These are phyloP conservation scores for Cetoscarus ocellatus DNA, from an alignment of 2,797 vertebrate species.

Conservation along the genomic window DNA sequence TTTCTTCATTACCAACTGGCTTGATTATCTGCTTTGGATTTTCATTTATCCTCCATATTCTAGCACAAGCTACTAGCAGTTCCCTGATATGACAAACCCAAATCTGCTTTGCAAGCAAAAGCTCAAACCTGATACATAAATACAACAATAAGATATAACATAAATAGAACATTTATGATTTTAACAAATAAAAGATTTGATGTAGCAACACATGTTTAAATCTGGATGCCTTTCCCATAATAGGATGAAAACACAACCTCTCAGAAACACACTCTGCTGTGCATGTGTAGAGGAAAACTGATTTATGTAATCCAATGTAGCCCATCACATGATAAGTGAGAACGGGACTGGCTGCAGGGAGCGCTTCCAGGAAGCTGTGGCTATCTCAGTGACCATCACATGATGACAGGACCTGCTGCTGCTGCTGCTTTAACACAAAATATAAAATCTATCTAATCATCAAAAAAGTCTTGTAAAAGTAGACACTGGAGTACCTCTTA, in stretches of 20 bases:
- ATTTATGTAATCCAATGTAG: slow-evolving; percentile 76
- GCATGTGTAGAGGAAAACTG: slow-evolving; percentile 53
- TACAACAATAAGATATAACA: slow-evolving; percentile 1
- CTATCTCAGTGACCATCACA: slow-evolving; percentile 75
- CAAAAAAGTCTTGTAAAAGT: slow-evolving; percentile 28
- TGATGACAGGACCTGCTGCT: slow-evolving; percentile 68
- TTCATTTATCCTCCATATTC: too few relatives aligned
- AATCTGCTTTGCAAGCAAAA: slow-evolving; percentile 1
- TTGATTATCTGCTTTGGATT: too few relatives aligned
- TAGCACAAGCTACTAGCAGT: too few relatives aligned
- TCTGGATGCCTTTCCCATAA: slow-evolving; percentile 27
- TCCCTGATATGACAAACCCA: neutral
- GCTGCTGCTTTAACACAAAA: slow-evolving; percentile 41
- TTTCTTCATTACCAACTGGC: too few relatives aligned
- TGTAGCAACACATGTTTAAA: slow-evolving; percentile 13
- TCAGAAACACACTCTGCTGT: slow-evolving; percentile 31
- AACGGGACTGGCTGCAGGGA: slow-evolving; percentile 75
- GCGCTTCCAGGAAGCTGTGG: slow-evolving; percentile 68
- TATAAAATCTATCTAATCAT: slow-evolving; percentile 32
- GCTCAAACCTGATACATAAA: neutral
- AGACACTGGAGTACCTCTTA: neutral
- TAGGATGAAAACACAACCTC: slow-evolving; percentile 27
- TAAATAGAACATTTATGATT: slow-evolving; percentile 5
- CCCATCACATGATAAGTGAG: slow-evolving; percentile 79
- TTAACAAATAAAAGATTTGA: slow-evolving; percentile 3